phyloP scores from a whole-genome alignment of 1,140 invertebrate species.

The Pomacea maculata region DNA sequence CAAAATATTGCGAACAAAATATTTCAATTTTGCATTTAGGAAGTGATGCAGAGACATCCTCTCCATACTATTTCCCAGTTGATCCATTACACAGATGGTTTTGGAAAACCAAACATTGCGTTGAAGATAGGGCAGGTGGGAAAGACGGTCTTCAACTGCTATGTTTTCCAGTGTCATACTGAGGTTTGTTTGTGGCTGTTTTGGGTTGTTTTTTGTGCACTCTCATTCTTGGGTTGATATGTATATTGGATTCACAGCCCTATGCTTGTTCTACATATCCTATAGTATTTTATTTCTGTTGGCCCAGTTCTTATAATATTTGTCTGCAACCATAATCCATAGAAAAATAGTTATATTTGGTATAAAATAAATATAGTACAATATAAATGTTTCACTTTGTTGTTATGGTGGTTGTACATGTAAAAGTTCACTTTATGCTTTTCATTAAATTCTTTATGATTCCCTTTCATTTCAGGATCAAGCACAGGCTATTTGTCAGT shows the following conservation, averaged over 20 bases:
- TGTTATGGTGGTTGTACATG: not conserved
- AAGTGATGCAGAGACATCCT: slow-evolving; percentile 58
- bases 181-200: slow-evolving; percentile 39
- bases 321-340: not conserved
- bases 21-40: slow-evolving; percentile 34
- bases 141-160: slow-evolving; percentile 53
- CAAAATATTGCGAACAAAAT: not conserved
- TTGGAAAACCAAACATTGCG: slow-evolving; percentile 54
- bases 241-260: too few species aligned
- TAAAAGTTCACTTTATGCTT: not conserved
- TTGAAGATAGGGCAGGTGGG: slow-evolving; percentile 56
- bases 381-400: not conserved
- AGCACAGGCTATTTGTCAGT: slow-evolving; percentile 53
- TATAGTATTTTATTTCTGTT: not conserved
- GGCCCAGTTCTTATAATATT: not conserved
- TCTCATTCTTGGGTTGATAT: too few species aligned
- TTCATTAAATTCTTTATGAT: not conserved
- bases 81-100: slow-evolving; percentile 58
- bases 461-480: slow-evolving; percentile 42
- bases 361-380: not conserved
- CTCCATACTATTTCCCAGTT: slow-evolving; percentile 58
- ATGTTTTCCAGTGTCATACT: slow-evolving; percentile 56
- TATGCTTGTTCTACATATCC: too few species aligned
- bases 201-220: too few species aligned
- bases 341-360: not conserved